phyloP scores from a whole-genome alignment of 2,113 vertebrate genomes.

The Phaethon lepturus region DNA sequence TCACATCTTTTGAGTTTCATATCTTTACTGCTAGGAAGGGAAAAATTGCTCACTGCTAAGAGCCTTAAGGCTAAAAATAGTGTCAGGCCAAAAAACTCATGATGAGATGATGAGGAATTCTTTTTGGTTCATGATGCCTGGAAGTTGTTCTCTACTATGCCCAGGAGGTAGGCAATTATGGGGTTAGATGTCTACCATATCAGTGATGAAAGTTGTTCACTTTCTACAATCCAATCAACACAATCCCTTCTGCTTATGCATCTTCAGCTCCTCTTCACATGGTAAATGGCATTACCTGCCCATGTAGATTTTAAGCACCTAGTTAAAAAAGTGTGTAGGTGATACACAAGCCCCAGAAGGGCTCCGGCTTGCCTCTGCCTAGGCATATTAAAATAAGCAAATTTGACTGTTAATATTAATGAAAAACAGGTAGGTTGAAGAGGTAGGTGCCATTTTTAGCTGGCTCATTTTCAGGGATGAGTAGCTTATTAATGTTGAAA shows the following conservation, averaged over 20 bases:
- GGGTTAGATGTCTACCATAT: background rate
- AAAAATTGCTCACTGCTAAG: background rate
- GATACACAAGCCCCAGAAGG: background rate
- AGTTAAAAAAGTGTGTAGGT: background rate
- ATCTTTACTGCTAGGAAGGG: background rate
- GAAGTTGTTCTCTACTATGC: background rate
- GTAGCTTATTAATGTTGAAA: background rate
- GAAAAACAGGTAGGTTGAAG: background rate
- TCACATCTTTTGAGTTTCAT: background rate
- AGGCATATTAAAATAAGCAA: background rate
- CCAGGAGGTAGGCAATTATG: background rate
- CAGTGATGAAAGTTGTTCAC: background rate
- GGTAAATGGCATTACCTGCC: background rate
- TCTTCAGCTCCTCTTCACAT: background rate
- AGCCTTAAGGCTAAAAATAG: slow-evolving; percentile 3
- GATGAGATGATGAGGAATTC: background rate
- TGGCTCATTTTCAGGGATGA: background rate
- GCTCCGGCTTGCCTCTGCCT: background rate
- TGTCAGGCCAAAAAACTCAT: background rate
- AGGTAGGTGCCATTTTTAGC: background rate
- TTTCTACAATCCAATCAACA: background rate
- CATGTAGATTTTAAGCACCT: background rate
- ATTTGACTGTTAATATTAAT: background rate
- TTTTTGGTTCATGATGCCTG: background rate
- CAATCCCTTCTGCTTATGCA: background rate